Evolutionary conservation across 2,797 vertebrate genomes (phyloP), one percentile per base, ranked within the genome.

Genomic region (Hemibagrus guttatus): DNA sequence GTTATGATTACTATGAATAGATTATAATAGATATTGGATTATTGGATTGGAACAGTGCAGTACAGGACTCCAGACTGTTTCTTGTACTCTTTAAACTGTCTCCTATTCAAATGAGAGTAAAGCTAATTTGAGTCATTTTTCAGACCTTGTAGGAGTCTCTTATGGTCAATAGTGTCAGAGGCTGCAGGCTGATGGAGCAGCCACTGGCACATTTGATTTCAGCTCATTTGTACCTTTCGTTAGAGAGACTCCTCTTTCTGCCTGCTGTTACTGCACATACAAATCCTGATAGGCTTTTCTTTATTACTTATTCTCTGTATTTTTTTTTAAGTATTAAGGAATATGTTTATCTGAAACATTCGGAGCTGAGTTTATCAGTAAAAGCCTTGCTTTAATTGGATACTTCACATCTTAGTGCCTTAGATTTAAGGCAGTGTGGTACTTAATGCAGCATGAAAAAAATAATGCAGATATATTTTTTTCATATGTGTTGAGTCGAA

Each of bases 381-480:
- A 74, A 79, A 84, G 39, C 71, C 28, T 84, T 49, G 61, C 58
- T 35, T 79, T 91, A 90, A 90, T 94, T 93, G 92, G 93, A 92
- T 91, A 92, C 93, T 93, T 94, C 90, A 93, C 88, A 91, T 93
- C 92, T 90, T 90, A 80, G 52, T 63, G 80, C 80, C 66, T 66
- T 86, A 42, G 23, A 74, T 81, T 56, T 74, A 46, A 58, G 71
- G 46, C n/a, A 61, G 31, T 52, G 78, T 81, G 11, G 93, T 72
- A 14, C 78, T 75, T 90, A 92, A 90, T 79, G 85, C 81, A 84
- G 88, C 72, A 88, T 66, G 85, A 90, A 89, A 90, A 68, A 82
- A 88, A 80, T 90, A 79, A 84, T 75, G 87, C 78, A 64, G 90
- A 93, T 89, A 88, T 4, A 52, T 35, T 85, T 88, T 89, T 90